Conservation (phyloP, 2,113 vertebrate species). For the Heterocephalus glaber region DNA sequence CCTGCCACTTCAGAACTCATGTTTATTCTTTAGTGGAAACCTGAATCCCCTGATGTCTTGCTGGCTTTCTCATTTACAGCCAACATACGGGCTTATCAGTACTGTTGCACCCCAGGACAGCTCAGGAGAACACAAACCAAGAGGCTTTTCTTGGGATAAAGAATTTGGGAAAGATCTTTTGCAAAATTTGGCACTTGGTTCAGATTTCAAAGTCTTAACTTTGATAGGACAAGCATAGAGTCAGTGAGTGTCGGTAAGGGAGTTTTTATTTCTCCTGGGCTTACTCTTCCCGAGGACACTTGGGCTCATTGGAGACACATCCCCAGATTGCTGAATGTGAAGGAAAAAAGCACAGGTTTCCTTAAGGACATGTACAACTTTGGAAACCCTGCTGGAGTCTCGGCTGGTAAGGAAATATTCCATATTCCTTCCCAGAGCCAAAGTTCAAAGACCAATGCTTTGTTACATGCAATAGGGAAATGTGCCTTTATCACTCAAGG, state of each 20-base stretch:
- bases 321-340: background rate
- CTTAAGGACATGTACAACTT: background rate
- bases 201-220: slow-evolving; percentile 29
- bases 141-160: background rate
- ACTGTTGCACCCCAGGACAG: background rate
- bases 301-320: background rate
- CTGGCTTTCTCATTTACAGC: slow-evolving; percentile 59
- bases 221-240: background rate
- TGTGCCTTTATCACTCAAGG: background rate
- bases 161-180: background rate
- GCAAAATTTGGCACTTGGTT: slow-evolving; percentile 10
- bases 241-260: background rate
- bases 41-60: background rate
- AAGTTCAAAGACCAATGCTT: slow-evolving; percentile 7
- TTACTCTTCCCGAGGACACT: background rate
- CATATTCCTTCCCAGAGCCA: background rate
- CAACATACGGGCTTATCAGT: slow-evolving; percentile 41
- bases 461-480: background rate
- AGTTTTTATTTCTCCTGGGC: background rate
- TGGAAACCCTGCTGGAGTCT: background rate
- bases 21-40: slow-evolving; percentile 31
- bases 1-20: background rate
- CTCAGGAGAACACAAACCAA: slow-evolving; percentile 42
- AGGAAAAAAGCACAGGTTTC: background rate
- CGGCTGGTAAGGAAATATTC: background rate